Conservation (phyloP, 2,113 vertebrate species). For the Microcebus ravelobensis region DNA sequence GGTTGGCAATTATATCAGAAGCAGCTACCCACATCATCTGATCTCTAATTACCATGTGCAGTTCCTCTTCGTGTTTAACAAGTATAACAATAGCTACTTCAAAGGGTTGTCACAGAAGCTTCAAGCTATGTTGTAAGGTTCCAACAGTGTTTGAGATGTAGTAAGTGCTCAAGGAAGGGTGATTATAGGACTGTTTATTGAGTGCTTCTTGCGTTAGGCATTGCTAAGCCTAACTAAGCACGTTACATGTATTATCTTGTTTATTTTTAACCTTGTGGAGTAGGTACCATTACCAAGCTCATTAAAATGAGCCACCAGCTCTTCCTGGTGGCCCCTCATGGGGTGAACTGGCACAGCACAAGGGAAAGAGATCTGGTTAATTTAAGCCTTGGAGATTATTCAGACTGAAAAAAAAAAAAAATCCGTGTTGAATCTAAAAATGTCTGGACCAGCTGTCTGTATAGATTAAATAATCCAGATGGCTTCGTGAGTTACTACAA, state of each 20-base stretch:
- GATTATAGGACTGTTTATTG: neutral
- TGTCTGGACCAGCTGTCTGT: neutral
- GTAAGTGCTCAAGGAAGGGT: neutral
- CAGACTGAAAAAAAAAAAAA: neutral
- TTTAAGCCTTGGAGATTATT: constrained; percentile 29
- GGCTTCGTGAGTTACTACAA: neutral
- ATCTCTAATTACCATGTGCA: neutral
- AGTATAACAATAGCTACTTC: neutral
- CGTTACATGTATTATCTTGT: neutral
- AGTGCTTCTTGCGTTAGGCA: neutral
- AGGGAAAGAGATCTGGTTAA: neutral
- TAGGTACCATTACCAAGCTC: neutral
- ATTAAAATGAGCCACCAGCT: neutral
- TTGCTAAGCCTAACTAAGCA: too few species aligned
- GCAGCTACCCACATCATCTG: neutral
- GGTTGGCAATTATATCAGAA: neutral
- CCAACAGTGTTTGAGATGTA: neutral
- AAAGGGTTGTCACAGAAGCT: neutral
- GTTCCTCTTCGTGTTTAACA: neutral
- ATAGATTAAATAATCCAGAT: constrained; percentile 36
- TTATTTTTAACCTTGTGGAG: neutral
- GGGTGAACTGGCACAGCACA: neutral
- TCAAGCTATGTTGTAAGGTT: neutral
- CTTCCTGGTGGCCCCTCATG: neutral
- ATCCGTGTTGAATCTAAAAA: neutral